Conservation (phyloP, 2,888 invertebrate species). For the Dione vanillae region DNA sequence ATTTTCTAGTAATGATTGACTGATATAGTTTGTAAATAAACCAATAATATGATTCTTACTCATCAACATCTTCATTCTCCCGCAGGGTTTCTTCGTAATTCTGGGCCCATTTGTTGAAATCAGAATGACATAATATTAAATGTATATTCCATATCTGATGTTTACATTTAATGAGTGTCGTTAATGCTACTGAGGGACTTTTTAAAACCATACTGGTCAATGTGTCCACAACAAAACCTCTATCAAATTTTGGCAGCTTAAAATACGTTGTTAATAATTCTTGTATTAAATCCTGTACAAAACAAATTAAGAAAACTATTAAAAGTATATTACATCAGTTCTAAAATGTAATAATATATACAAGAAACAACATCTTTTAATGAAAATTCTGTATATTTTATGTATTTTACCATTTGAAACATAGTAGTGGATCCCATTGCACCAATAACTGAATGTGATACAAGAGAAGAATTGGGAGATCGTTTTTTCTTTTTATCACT, state of each 20-base stretch:
- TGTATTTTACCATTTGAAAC: constrained; percentile 67
- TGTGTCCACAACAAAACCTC: constrained; percentile 72
- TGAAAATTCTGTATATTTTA: not conserved
- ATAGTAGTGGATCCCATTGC: constrained; percentile 68
- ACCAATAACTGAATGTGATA: constrained; percentile 58
- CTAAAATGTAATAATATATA: too few species aligned
- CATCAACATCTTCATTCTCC: constrained; percentile 62
- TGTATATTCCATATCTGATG: constrained; percentile 66
- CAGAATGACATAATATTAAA: constrained; percentile 71
- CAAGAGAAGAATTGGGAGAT: constrained; percentile 58
- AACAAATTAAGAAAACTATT: not conserved
- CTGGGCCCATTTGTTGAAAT: constrained; percentile 71
- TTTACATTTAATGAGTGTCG: constrained; percentile 70
- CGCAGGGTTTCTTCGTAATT: constrained; percentile 65
- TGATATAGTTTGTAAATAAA: too few species aligned
- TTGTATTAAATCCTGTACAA: constrained; percentile 66
- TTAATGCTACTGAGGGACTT: constrained; percentile 61
- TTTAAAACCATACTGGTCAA: constrained; percentile 68
- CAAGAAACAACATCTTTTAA: too few species aligned
- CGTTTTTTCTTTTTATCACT: constrained; percentile 72
- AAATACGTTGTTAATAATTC: constrained; percentile 70
- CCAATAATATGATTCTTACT: constrained; percentile 55
- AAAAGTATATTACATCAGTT: too few species aligned
- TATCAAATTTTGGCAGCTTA: constrained; percentile 59
- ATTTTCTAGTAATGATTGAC: too few species aligned